Base-by-base conservation (phyloP, 1,140 invertebrate genomes). In the Coboldia fuscipes region DNA sequence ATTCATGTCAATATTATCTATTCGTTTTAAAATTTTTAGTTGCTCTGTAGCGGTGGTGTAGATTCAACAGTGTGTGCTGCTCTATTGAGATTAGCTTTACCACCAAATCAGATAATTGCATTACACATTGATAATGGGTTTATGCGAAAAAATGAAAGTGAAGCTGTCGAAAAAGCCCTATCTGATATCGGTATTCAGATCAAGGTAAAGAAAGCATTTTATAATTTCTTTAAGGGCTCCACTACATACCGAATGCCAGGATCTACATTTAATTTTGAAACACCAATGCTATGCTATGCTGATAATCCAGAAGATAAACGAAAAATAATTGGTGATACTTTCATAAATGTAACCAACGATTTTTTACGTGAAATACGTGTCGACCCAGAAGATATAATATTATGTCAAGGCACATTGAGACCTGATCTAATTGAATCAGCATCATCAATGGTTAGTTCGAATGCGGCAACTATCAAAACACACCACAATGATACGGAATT, bases 101-200 rank as follows among this genome's bases (percentile, higher is more conserved):
- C 68, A 39, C 72, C 78, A 42, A 83, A 93, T 42, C 86, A 96
- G 62, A 72, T 98, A 15, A 86, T 96, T 48, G 89, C 90, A 23
- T 68, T 97, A 39, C 93, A 98, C 59, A 93, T 99, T 43, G 92
- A 98, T 57, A 98, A 98, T 61, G 94, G 93, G 33, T 97, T 97
- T 55, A 93, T 98, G 89, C 69, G 94, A 33, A 90, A 94, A 60
- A 75, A 86, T 46, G 94, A 99, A 56, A 92, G 85, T 45, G 59
- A 70, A 31, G 73, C 78, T 42, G 93, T 97, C 10, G 80, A 84
- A 47, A 65, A 77, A 48, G 85, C 80, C 39, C 66, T 97, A 15
- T 68, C 70, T 14, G 73, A 79, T 41, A 60, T 97, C 34, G 92
- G 90, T 13, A 66, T 97, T 12, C 73, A 83, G 51, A 61, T 97